These are phyloP conservation scores for Patella vulgata DNA, from an alignment of 1,140 invertebrate species.

Conservation along the genomic window DNA sequence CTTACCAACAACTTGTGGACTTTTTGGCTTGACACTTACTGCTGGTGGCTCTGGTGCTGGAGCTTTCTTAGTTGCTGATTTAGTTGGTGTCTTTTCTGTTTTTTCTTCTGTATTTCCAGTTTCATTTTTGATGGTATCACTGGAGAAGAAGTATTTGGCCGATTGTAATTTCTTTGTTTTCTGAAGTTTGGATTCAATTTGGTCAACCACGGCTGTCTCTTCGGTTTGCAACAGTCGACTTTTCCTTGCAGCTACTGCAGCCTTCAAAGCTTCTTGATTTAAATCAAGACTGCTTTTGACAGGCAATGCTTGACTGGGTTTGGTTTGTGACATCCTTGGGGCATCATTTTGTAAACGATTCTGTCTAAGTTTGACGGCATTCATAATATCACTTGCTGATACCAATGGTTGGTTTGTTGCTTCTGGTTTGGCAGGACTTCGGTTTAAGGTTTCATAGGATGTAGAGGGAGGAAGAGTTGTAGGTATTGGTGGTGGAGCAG, in stretches of 20 bases:
- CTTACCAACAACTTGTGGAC: not conserved
- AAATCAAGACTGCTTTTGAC: conserved; percentile 27
- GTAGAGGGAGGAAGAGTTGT: conserved; percentile 32
- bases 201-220: conserved; percentile 46
- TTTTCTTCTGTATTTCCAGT: conserved; percentile 24
- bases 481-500: conserved; percentile 18
- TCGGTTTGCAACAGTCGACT: conserved; percentile 36
- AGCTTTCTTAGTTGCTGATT: not conserved
- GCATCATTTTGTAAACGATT: conserved; percentile 47
- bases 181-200: conserved; percentile 55
- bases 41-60: not conserved
- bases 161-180: conserved; percentile 61
- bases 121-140: conserved; percentile 31
- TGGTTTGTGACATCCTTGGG: conserved; percentile 37
- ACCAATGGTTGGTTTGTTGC: conserved; percentile 19
- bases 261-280: conserved; percentile 54
- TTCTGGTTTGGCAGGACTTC: conserved; percentile 8
- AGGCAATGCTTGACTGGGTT: conserved; percentile 16
- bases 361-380: conserved; percentile 46
- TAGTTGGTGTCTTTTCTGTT: not conserved
- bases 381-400: conserved; percentile 40
- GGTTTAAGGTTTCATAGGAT: conserved; percentile 23
- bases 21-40: conserved; percentile 1
- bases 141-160: conserved; percentile 46
- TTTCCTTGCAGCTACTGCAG: conserved; percentile 54